A percentile compares a stretch with the other conserved stretches of the same genome.
phyloP scores from a whole-genome alignment of 2,113 vertebrate genomes.

The Catharus bicknelli region DNA sequence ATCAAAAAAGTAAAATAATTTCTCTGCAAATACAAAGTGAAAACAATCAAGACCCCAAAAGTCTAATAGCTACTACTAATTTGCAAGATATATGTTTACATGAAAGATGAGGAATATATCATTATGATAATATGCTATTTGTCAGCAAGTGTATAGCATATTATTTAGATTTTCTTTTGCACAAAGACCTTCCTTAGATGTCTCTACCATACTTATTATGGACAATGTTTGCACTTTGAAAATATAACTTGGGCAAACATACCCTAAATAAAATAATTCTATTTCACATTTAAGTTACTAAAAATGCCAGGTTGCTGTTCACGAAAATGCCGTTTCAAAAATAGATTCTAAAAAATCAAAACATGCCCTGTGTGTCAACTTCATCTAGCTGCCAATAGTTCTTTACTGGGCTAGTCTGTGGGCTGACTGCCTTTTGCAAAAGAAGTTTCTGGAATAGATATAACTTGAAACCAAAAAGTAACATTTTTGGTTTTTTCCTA shows the following conservation, averaged over 20 bases:
- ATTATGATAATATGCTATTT: neutral
- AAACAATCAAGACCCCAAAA: neutral
- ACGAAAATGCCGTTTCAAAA: constrained; percentile 35
- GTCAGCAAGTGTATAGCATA: neutral
- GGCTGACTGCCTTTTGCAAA: neutral
- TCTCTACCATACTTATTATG: neutral
- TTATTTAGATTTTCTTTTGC: neutral
- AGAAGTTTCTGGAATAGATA: neutral
- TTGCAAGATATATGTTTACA: neutral
- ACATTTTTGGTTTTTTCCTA: neutral
- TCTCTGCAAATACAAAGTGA: neutral
- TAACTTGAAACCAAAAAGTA: neutral
- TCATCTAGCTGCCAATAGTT: neutral
- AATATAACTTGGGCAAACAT: constrained; percentile 27
- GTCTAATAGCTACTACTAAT: neutral
- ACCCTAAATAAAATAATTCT: constrained; percentile 32
- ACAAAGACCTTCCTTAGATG: neutral
- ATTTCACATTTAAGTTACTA: constrained; percentile 59
- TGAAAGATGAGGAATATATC: neutral
- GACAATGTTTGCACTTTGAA: constrained; percentile 29
- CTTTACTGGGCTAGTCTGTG: neutral
- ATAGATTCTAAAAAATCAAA: constrained; percentile 21
- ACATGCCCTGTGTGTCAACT: neutral
- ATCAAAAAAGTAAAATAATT: neutral
- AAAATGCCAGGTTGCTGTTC: constrained; percentile 34